These are phyloP conservation scores for Eumacrocentrus americanus DNA, from an alignment of 2,888 invertebrate species.

Conservation along the genomic window DNA sequence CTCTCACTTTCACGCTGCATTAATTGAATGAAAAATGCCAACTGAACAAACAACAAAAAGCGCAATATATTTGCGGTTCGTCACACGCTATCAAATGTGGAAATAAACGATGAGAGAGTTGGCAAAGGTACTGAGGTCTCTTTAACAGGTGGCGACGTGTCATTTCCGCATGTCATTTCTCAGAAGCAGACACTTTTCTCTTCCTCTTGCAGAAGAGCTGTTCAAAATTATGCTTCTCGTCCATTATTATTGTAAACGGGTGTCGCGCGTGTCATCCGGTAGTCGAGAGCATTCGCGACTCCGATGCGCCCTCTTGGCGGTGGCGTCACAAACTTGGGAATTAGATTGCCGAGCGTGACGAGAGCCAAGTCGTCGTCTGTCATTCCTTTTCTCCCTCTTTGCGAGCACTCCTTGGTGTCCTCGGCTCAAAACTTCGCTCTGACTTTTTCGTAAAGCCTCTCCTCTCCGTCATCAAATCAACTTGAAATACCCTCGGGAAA, in stretches of 20 bases:
- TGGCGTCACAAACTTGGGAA: conserved; percentile 47
- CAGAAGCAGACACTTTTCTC: conserved; percentile 33
- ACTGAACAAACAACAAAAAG: not conserved
- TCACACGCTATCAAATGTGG: not conserved
- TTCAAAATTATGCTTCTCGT: conserved; percentile 34
- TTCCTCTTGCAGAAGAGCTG: conserved; percentile 26
- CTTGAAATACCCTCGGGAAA: conserved; percentile 1
- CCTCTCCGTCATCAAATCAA: conserved; percentile 1
- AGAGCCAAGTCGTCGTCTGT: conserved; percentile 27
- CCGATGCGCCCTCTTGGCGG: conserved; percentile 20
- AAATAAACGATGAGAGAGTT: not conserved
- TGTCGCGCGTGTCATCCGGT: conserved; percentile 36
- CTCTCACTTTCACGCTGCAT: not conserved
- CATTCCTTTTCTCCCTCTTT: not conserved
- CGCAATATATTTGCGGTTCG: not conserved
- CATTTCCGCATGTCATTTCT: conserved; percentile 55
- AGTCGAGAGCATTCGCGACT: conserved; percentile 30
- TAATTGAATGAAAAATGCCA: not conserved
- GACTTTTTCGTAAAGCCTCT: conserved; percentile 4
- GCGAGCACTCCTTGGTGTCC: not conserved
- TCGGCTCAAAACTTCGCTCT: conserved; percentile 9
- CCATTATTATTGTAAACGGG: conserved; percentile 38
- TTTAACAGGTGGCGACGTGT: no score
- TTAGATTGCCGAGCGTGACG: conserved; percentile 44
- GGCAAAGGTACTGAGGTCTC: conserved; percentile 9